These are phyloP conservation scores for Miniopterus natalensis DNA, from an alignment of 2,113 vertebrate genomes.

Conservation along the genomic window DNA sequence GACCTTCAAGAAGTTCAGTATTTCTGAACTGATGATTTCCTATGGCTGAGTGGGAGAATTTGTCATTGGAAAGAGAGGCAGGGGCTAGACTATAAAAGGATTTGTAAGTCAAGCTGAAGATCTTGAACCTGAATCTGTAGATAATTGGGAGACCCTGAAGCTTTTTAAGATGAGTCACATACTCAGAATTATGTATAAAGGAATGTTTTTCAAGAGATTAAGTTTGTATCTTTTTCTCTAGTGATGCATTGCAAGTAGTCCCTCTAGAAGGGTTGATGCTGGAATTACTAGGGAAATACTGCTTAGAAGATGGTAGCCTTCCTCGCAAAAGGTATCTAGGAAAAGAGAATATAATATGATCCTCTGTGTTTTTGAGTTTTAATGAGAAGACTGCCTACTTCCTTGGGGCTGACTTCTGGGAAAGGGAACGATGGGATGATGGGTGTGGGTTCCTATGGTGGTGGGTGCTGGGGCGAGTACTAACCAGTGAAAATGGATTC, in stretches of 20 bases:
- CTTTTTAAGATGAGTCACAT: background rate
- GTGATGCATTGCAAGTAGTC: background rate
- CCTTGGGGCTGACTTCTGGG: background rate
- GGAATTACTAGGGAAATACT: background rate
- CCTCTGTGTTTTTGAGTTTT: background rate
- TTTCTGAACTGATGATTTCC: background rate
- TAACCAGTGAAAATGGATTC: background rate
- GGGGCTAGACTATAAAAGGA: background rate
- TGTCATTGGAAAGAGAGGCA: background rate
- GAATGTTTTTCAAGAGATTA: background rate
- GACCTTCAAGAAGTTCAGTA: background rate
- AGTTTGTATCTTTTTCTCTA: background rate
- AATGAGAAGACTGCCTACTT: background rate
- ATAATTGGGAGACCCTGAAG: background rate
- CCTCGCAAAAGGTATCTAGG: background rate
- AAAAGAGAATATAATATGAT: background rate
- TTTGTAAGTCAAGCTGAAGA: background rate
- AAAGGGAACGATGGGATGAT: background rate
- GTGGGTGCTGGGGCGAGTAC: background rate
- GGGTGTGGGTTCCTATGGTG: background rate
- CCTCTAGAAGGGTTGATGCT: background rate
- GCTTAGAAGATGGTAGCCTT: background rate
- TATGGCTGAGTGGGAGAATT: background rate
- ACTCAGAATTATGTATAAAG: conserved; percentile 2
- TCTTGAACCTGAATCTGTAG: background rate